These are phyloP conservation scores for Sphinx pinastri DNA, from an alignment of 2,888 invertebrate species.

Conservation along the genomic window DNA sequence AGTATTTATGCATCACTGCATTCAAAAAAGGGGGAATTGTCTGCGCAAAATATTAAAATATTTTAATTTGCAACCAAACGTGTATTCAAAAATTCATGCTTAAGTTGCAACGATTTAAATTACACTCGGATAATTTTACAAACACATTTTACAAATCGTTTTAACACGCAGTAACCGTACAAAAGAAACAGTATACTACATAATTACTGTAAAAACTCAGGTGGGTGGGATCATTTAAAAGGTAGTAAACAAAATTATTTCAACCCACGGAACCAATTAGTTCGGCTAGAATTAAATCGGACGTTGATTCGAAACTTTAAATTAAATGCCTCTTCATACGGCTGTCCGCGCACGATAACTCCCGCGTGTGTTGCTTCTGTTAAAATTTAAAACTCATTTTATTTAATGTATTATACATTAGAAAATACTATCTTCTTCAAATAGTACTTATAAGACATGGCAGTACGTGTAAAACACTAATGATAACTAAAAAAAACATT, in stretches of 20 bases:
- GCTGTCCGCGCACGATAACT: neutral
- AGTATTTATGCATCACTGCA: too few species aligned
- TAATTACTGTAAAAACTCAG: constrained; percentile 64
- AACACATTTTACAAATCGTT: constrained; percentile 19
- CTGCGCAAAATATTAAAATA: neutral
- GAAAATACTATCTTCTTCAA: too few species aligned
- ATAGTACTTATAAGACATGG: too few species aligned
- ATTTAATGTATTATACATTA: neutral
- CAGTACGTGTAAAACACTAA: too few species aligned
- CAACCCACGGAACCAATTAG: constrained; percentile 81
- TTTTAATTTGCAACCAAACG: neutral
- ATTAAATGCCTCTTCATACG: constrained; percentile 14
- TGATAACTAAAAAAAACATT: too few species aligned
- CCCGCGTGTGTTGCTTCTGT: neutral
- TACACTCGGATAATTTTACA: constrained; percentile 16
- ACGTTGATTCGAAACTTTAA: constrained; percentile 64
- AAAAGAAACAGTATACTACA: constrained; percentile 51
- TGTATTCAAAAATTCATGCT: neutral
- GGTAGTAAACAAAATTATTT: constrained; percentile 82
- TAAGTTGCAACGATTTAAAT: constrained; percentile 16
- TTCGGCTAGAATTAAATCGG: constrained; percentile 81
- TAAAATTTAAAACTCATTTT: neutral
- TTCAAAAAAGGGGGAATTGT: too few species aligned
- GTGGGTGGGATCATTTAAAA: constrained; percentile 81
- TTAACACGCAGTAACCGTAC: constrained; percentile 40